These are phyloP conservation scores for Parapsyche elsis DNA, from an alignment of 1,140 invertebrate genomes.

Conservation along the genomic window DNA sequence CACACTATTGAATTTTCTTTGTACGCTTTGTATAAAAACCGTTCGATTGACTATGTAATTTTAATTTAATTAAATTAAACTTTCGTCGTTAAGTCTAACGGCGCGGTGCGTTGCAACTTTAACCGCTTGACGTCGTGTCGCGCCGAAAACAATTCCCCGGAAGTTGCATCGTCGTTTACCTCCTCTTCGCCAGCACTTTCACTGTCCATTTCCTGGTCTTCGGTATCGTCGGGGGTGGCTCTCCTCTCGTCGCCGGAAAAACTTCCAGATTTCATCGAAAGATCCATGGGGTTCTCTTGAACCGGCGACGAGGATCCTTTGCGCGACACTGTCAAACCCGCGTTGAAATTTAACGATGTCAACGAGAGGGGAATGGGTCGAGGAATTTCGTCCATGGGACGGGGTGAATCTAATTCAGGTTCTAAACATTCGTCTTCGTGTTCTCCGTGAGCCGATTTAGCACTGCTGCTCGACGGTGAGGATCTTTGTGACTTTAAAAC, in stretches of 20 bases:
- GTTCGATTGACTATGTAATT: conserved; percentile 23
- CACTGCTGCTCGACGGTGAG: conserved; percentile 58
- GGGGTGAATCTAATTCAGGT: conserved; percentile 63
- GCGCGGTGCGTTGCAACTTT: conserved; percentile 65
- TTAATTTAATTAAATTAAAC: conserved; percentile 57
- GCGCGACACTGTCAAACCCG: conserved; percentile 53
- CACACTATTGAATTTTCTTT: conserved; percentile 43
- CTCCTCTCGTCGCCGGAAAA: conserved; percentile 65
- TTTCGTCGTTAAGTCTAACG: conserved; percentile 77
- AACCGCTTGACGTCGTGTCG: conserved; percentile 68
- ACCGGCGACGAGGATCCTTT: conserved; percentile 65
- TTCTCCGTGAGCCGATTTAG: conserved; percentile 55
- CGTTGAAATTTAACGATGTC: conserved; percentile 46
- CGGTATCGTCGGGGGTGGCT: conserved; percentile 61
- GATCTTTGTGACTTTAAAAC: conserved; percentile 75
- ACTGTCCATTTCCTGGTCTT: conserved; percentile 64
- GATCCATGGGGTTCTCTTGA: conserved; percentile 83
- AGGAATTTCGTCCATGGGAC: conserved; percentile 61
- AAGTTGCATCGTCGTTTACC: conserved; percentile 67
- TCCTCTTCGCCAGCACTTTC: conserved; percentile 66
- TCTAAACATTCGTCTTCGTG: conserved; percentile 60
- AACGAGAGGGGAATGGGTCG: conserved; percentile 52
- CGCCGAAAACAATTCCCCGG: conserved; percentile 61
- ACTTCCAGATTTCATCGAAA: conserved; percentile 76
- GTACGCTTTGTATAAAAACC: conserved; percentile 34